These are phyloP conservation scores for Cynoglossus semilaevis DNA, from an alignment of 2,113 vertebrate genomes.

Conservation along the genomic window DNA sequence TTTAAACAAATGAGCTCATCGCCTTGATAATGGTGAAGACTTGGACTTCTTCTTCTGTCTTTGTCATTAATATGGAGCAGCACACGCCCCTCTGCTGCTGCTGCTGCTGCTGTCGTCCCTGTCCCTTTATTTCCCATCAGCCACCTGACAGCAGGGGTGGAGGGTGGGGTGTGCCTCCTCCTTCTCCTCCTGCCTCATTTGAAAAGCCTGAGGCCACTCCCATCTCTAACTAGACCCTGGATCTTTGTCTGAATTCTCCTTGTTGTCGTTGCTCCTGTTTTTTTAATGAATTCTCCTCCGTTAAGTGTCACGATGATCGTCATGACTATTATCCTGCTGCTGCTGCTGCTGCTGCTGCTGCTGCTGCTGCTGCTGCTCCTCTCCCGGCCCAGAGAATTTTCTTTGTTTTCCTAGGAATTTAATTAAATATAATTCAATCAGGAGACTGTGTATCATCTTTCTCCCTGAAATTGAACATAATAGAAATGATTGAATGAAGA, in stretches of 20 bases:
- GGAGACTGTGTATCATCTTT: no score
- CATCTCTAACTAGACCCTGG: constrained; percentile 48
- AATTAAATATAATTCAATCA: no score
- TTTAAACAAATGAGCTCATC: constrained; percentile 74
- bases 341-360: no score
- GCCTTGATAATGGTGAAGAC: no score
- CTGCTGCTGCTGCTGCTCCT: no score
- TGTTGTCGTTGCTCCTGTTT: constrained; percentile 40
- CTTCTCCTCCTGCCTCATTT: constrained; percentile 52
- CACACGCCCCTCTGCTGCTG: constrained; percentile 56
- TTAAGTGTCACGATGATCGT: constrained; percentile 58
- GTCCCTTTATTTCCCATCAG: constrained; percentile 57
- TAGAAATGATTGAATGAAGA: no score
- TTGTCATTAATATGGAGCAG: constrained; percentile 75
- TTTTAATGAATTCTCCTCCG: constrained; percentile 62
- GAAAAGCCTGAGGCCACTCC: constrained; percentile 71
- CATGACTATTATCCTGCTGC: no score
- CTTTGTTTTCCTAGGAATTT: constrained; percentile 39
- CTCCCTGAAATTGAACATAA: no score
- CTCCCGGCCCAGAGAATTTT: no score
- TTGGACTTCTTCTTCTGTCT: constrained; percentile 64
- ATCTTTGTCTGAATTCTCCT: constrained; percentile 69
- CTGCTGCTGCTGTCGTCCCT: constrained; percentile 42
- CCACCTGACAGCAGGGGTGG: constrained; percentile 47
- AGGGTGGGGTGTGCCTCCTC: background rate